These are phyloP conservation scores for Adoxophyes honmai DNA, from an alignment of 1,140 invertebrate species.

Conservation along the genomic window DNA sequence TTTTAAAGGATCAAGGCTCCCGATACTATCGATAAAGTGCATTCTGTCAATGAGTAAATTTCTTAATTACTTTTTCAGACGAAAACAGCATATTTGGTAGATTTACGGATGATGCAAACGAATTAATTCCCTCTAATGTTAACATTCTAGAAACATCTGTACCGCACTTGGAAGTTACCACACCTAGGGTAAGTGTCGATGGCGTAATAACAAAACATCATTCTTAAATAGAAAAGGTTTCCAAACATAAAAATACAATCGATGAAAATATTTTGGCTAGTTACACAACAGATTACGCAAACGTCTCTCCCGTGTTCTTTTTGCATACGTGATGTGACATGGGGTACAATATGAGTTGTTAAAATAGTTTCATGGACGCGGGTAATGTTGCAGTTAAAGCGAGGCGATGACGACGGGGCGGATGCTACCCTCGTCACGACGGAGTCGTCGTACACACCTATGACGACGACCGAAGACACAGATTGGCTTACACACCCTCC, in stretches of 20 bases:
- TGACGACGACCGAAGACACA: constrained; percentile 57
- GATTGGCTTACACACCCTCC: constrained; percentile 69
- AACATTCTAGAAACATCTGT: constrained; percentile 24
- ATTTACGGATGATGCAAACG: constrained; percentile 45
- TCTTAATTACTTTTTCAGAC: constrained; percentile 34
- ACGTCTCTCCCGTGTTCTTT: too few relatives aligned
- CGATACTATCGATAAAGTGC: too few relatives aligned
- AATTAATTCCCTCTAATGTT: constrained; percentile 29
- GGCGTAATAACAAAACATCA: background rate
- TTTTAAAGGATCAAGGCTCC: background rate
- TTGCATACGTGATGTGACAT: background rate
- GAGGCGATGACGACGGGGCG: constrained; percentile 33
- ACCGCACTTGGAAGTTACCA: constrained; percentile 29
- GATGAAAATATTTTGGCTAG: too few relatives aligned
- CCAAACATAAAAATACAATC: too few relatives aligned
- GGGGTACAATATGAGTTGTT: background rate
- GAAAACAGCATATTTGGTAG: constrained; percentile 67
- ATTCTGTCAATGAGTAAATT: too few relatives aligned
- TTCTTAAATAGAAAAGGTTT: too few relatives aligned
- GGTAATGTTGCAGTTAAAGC: constrained; percentile 38
- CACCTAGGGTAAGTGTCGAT: constrained; percentile 30
- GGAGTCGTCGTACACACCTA: constrained; percentile 43
- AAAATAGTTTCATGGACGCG: background rate
- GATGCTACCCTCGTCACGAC: constrained; percentile 42
- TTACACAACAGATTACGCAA: too few relatives aligned